Base-by-base conservation (phyloP, 2,113 vertebrate genomes). In the Onychostruthus taczanowskii region DNA sequence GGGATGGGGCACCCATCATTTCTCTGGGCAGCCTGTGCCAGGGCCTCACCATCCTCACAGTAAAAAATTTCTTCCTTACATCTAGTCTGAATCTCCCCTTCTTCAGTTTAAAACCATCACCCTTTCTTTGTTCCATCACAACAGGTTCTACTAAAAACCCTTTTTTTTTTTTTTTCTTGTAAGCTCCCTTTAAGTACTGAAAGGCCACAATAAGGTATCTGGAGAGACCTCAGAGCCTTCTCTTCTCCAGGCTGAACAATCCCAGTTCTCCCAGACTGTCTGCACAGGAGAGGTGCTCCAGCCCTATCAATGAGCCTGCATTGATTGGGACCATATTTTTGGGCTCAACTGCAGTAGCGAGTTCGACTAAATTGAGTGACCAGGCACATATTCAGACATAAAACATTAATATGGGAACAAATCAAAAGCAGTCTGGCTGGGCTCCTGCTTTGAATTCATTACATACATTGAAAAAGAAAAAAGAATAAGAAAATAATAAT, bases 371-470 rank as follows among this genome's bases (percentile, higher is more conserved):
- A 91, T 61, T 55, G 74, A 84, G 80, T 4, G 6, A 95, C 92
- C 61, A 82, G 73, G 56, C 77, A 80, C 72, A 84, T 74, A 88
- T 77, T 85, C 77, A 93, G 85, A 63, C 66, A 72, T 53, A 53
- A 72, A 89, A 89, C 61, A 69, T 89, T 89, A 96, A 93, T 30
- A 73, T 28, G 49, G 75, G 74, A 75, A 81, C 22, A 83, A 96
- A 93, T 95, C 80, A 91, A 89, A 97, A 87, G 53, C 30, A 78
- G 73, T 39, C 83, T 63, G 87, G 27, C 77, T 53, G 73, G 56
- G 61, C 41, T 86, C 68, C 55, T 59, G 39, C 84, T 87, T 81
- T 88, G 84, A 96, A 94, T 92, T 94, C 73, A 46, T 84, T 77
- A 74, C 13, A 4, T 2, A 53, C 16, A 77, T 17, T 7, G 26